Evolutionary conservation across 2,888 invertebrate species (phyloP).

Genomic region (Adela reaumurella): DNA sequence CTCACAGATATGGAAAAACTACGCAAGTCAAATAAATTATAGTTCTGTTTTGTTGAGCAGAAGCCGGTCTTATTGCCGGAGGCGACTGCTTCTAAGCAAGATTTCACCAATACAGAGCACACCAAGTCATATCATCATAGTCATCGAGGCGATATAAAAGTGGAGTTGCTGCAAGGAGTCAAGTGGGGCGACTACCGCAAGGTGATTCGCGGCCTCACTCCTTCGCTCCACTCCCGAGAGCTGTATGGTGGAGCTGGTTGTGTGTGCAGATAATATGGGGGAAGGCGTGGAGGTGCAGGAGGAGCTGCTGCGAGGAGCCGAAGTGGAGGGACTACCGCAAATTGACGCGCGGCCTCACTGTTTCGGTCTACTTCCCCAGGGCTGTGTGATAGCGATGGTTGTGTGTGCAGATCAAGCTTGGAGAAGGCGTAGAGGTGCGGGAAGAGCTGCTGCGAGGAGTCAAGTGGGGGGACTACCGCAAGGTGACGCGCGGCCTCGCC

Average conservation of each 20-base stretch:
- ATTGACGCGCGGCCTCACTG: slow-evolving; percentile 68
- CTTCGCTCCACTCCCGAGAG: slow-evolving; percentile 72
- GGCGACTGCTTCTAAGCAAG: no score
- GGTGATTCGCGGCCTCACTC: slow-evolving; percentile 67
- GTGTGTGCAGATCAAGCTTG: slow-evolving; percentile 61
- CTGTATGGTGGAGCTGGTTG: no score
- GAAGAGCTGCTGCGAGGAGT: slow-evolving; percentile 67
- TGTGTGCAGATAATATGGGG: slow-evolving; percentile 62
- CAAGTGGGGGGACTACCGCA: slow-evolving; percentile 72
- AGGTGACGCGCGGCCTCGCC: slow-evolving; percentile 68
- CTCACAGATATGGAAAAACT: no score
- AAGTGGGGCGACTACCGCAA: slow-evolving; percentile 75
- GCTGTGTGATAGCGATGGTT: no score
- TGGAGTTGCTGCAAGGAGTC: slow-evolving; percentile 65
- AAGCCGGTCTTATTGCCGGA: no score
- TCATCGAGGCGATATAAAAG: no score
- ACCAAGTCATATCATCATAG: no score
- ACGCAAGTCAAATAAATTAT: no score
- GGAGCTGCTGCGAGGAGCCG: slow-evolving; percentile 65
- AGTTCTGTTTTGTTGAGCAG: no score
- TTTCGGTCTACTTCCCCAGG: slow-evolving; percentile 73
- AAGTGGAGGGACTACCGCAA: slow-evolving; percentile 75
- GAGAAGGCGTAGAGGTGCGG: slow-evolving; percentile 69
- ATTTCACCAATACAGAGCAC: no score
- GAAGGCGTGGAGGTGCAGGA: slow-evolving; percentile 71